Evolutionary conservation across 2,797 vertebrate genomes (phyloP).

Genomic region (Echeneis naucrates): DNA sequence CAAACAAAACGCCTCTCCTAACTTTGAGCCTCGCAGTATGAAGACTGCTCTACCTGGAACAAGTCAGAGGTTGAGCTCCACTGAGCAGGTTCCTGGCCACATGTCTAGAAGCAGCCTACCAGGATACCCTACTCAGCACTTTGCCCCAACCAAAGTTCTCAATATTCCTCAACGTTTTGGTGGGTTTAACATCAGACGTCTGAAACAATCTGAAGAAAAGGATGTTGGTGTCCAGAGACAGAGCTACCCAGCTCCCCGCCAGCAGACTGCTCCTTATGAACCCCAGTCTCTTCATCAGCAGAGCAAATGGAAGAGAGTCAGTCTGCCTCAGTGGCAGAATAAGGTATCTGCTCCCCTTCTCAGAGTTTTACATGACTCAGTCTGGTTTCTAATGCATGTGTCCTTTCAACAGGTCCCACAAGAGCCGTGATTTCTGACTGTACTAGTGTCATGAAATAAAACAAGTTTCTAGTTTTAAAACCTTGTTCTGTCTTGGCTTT

Average conservation of each 20-base stretch:
- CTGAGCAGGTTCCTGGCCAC: neutral
- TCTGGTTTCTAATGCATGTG: neutral
- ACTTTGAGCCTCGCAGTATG: neutral
- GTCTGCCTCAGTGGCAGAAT: rapidly evolving
- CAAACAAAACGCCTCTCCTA: neutral
- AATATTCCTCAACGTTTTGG: constrained; percentile 49
- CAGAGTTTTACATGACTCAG: no score
- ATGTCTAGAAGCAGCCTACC: neutral
- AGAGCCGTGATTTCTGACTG: neutral
- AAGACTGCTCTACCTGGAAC: no score
- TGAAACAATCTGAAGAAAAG: neutral
- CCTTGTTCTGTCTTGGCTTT: neutral
- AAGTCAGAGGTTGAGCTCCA: neutral
- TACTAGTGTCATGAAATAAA: constrained; percentile 31
- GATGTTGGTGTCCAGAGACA: neutral
- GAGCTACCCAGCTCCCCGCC: neutral
- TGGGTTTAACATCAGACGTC: constrained; percentile 50
- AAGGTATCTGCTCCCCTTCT: neutral
- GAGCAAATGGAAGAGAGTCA: constrained; percentile 18
- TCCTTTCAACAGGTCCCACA: constrained; percentile 9
- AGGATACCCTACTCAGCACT: neutral
- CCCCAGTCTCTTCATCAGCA: neutral
- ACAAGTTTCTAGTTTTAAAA: neutral
- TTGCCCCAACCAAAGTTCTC: neutral
- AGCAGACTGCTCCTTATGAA: neutral